Base-by-base conservation (phyloP, 2,888 invertebrate species). In the Meteorus colon region DNA sequence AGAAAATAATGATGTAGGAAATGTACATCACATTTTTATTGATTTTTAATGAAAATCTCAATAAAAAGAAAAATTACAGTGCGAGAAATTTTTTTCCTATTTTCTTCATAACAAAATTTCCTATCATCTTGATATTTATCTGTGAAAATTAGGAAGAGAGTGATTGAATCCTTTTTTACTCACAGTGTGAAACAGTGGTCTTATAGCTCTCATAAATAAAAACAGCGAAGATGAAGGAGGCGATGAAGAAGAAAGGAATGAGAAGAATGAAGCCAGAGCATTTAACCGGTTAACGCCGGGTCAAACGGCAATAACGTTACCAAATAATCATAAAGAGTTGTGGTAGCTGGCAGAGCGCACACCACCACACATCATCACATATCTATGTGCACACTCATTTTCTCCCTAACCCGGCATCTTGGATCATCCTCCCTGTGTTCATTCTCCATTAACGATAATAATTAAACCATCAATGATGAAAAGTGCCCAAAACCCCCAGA, bases 251-350 rank as follows among this genome's bases (percentile, higher is more conserved):
- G 74, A 73, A 76, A 27, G 29, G 60, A 72, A 65, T 19, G 34
- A 51, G 55, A 24, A 71, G 31, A 14, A 55, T 10, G 41, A 62
- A 70, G 60, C 65, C 65, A 71, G 81, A 84, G 76, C 82, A 84
- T 86, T 87, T 84, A 85, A 85, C 84, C 83, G 85, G 78, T 86
- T 86, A 85, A 86, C 85, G 83, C 81, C 81, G 79, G 85, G 87
- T 87, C 86, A 85, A 86, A 86, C 82, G 85, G 84, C 84, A 83
- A 86, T 86, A 86, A 87, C 83, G 81, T 85, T 79, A 81, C 80
- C 82, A 79, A 87, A 87, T 87, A 85, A 86, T 86, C 84, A 83
- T 86, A 86, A 86, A 86, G 85, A 85, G 80, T 81, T 79, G 81
- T 84, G 85, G 84, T 86, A 85, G 85, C 85, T 75, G 76, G 77